Conservation (phyloP, 2,113 vertebrate genomes). For the Serilophus lunatus region DNA sequence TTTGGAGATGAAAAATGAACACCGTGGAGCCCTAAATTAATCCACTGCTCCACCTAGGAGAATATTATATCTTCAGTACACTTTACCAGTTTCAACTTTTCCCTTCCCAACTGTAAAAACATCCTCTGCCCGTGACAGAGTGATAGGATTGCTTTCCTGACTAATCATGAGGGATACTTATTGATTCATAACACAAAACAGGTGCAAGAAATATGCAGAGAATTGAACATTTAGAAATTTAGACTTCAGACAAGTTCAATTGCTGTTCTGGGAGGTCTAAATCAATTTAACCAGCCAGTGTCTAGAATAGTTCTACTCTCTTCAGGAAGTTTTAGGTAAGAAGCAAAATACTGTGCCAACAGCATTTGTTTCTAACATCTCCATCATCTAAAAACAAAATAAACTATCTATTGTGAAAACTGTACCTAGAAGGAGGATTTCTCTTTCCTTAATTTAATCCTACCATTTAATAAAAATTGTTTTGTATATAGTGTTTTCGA, state of each 20-base stretch:
- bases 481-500: not conserved
- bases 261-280: conserved; percentile 14
- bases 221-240: not conserved
- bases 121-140: conserved; percentile 49
- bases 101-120: conserved; percentile 57
- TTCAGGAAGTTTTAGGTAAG: not conserved
- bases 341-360: not conserved
- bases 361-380: not conserved
- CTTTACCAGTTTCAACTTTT: conserved; percentile 36
- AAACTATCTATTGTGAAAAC: not conserved
- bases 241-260: not conserved
- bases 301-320: not conserved
- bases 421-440: not conserved
- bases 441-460: not conserved
- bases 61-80: conserved; percentile 12
- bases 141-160: conserved; percentile 45
- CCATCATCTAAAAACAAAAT: not conserved
- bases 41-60: conserved; percentile 30
- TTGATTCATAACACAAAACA: conserved; percentile 67
- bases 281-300: not conserved
- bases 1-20: conserved; percentile 61
- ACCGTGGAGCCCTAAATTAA: conserved; percentile 33
- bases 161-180: conserved; percentile 44
- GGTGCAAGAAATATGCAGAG: conserved; percentile 53
- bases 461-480: not conserved